These are phyloP conservation scores for Hypomecis punctinalis DNA, from an alignment of 2,888 invertebrate species.

Conservation along the genomic window DNA sequence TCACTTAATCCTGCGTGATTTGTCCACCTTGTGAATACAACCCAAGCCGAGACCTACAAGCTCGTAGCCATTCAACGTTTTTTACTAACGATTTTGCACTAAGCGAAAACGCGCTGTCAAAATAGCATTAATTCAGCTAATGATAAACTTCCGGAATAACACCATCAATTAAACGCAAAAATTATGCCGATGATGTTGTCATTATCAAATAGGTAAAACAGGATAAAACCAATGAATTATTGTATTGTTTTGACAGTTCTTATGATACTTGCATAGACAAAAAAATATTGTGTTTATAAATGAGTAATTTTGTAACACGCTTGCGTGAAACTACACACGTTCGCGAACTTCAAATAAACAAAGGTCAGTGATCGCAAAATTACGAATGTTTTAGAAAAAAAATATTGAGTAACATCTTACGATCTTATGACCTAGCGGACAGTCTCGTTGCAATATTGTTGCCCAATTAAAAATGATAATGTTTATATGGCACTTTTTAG, in stretches of 20 bases:
- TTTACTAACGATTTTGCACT: slow-evolving; percentile 14
- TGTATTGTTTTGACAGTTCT: background rate
- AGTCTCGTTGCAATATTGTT: no score
- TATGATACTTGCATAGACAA: no score
- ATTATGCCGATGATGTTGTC: slow-evolving; percentile 19
- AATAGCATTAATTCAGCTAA: slow-evolving; percentile 23
- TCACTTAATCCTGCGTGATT: no score
- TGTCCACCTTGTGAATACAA: no score
- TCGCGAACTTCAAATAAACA: slow-evolving; percentile 46
- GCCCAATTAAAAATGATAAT: no score
- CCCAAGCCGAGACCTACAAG: no score
- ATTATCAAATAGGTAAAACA: background rate
- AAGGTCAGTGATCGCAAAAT: slow-evolving; percentile 50
- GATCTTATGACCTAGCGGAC: no score
- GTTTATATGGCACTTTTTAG: no score
- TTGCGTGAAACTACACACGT: slow-evolving; percentile 15
- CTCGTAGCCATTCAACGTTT: no score
- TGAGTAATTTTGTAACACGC: background rate
- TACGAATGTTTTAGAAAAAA: slow-evolving; percentile 18
- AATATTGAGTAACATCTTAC: no score
- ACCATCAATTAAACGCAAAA: slow-evolving; percentile 19
- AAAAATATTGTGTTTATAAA: no score
- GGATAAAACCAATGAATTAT: background rate
- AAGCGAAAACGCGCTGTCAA: slow-evolving; percentile 13
- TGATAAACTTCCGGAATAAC: slow-evolving; percentile 32